Evolutionary conservation across 2,113 vertebrate genomes (phyloP), one percentile per base, ranked within the genome.

Genomic region (Eulacestoma nigropectus): DNA sequence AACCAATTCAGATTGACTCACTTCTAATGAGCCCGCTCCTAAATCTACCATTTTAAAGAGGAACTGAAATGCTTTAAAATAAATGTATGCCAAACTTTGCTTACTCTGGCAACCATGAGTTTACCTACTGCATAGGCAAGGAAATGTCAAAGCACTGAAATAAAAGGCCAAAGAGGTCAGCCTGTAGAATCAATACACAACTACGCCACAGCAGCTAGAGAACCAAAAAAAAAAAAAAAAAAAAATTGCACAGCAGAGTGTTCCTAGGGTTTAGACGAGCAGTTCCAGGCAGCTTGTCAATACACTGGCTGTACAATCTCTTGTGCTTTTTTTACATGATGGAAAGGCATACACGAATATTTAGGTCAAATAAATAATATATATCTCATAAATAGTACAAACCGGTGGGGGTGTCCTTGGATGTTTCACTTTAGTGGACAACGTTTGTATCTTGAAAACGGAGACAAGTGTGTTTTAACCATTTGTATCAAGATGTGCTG

Each of bases 331-430:
- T 92, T 86, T 75, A 73, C 10, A 6, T 73, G 78, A 90, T 44
- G 27, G 70, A 70, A 97, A 76, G 29, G 37, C 74, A 63, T 42
- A 85, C 14, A 89, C 4, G 57, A 57, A 87, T 93, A 95, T 97
- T 93, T 85, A 93, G 87, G 93, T 91, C 78, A 96, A 87, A 93
- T 91, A 95, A 95, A 93, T 94, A 80, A 76, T 80, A 80, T 11
- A 82, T 94, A 49, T 33, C 62, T 93, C 70, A 91, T 73, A 90
- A 96, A 93, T 46, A 84, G 74, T 50, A 69, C 35, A 85, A 89
- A 30, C 33, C 42, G 85, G 49, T 42, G 55, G 49, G 59, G 6
- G 3, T 4, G 1, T 52, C 59, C 37, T 76, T 23, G 30, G 57
- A 79, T 70, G 46, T 39, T 89, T 65, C 55, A 60, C 37, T 87